Evolutionary conservation across 2,797 vertebrate genomes (phyloP), one percentile per base, ranked within the genome.

Genomic region (Distichodus sexfasciatus): DNA sequence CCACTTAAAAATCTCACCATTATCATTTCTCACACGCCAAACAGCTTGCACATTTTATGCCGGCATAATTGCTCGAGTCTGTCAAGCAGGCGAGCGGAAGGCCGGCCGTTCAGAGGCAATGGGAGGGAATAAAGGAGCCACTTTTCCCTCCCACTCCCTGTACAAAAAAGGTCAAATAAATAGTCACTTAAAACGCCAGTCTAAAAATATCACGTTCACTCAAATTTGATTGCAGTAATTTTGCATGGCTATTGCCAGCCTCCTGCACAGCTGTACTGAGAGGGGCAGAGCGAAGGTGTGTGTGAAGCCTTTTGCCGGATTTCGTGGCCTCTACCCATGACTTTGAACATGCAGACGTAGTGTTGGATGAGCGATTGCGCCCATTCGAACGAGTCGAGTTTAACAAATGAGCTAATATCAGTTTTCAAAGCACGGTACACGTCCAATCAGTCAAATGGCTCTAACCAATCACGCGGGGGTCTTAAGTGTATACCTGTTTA

Each of bases 1-100:
- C 89, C 90, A 90, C 88, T 90, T 92, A 90, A 88, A 90, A 90
- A 89, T 90, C 89, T 86, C 86, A 87, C 88, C 88, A 90, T 92
- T 91, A 90, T 90, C 87, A 91, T 92, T 89, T 90, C 90, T 92
- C 90, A 90, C 85, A 86, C 84, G 76, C 86, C 87, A 88, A 89
- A 90, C 88, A 89, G 87, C 70, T 74, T 71, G 69, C 69, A 69
- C 88, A 84, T 89, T 88, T 87, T 89, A 88, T 88, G 85, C 85
- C 85, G 86, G 89, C 88, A 90, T 91, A 92, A 91, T 91, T 90
- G 90, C 87, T 88, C 84, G 84, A 87, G 88, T 88, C 89, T 91
- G 90, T 92, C 90, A 91, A 86, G 84, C 82, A 80, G 81, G 78
- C 73, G 84, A 91, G 87, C 87, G 86, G 84, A 86, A 89, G 82